A percentile compares a stretch with the other conserved stretches of the same genome.
These are phyloP conservation scores for Verasper variegatus DNA, from an alignment of 2,113 vertebrate species.

Conservation along the genomic window DNA sequence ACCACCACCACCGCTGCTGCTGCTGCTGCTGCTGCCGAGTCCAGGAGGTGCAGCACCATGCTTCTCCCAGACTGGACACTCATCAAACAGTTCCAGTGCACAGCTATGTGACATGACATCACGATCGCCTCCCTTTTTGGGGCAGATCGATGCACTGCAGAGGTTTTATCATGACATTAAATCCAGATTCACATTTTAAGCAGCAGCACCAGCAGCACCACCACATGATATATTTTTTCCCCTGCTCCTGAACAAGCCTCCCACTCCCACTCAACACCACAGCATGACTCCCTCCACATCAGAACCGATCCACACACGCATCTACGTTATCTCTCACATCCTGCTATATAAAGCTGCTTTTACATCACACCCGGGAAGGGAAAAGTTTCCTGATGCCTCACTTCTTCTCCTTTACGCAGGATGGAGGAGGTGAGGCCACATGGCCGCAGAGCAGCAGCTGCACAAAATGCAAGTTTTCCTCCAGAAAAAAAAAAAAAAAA, in stretches of 20 bases:
- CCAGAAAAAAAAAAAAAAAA: neutral
- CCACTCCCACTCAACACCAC: slow-evolving; percentile 44
- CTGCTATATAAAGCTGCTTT: neutral
- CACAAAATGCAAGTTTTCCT: slow-evolving; percentile 37
- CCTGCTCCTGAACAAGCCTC: slow-evolving; percentile 59
- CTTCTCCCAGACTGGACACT: neutral
- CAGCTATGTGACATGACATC: neutral
- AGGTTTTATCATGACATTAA: neutral
- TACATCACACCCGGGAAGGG: slow-evolving; percentile 13
- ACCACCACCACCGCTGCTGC: slow-evolving; percentile 22
- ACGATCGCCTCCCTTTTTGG: neutral
- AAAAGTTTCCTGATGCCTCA: slow-evolving; percentile 54
- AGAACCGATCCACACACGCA: neutral
- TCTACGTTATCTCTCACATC: neutral
- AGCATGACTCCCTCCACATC: slow-evolving; percentile 11
- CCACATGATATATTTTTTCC: slow-evolving; percentile 46
- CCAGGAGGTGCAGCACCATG: neutral
- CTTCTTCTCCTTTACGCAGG: slow-evolving; percentile 24
- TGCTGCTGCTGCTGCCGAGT: slow-evolving; percentile 14
- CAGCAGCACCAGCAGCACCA: slow-evolving; percentile 57
- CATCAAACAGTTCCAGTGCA: neutral
- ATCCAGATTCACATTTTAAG: slow-evolving; percentile 21
- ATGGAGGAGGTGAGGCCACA: slow-evolving; percentile 35
- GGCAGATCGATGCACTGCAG: neutral
- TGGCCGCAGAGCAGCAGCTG: slow-evolving; percentile 33